Evolutionary conservation across 1,140 invertebrate species (phyloP).

Genomic region (Eubasilissa regina): DNA sequence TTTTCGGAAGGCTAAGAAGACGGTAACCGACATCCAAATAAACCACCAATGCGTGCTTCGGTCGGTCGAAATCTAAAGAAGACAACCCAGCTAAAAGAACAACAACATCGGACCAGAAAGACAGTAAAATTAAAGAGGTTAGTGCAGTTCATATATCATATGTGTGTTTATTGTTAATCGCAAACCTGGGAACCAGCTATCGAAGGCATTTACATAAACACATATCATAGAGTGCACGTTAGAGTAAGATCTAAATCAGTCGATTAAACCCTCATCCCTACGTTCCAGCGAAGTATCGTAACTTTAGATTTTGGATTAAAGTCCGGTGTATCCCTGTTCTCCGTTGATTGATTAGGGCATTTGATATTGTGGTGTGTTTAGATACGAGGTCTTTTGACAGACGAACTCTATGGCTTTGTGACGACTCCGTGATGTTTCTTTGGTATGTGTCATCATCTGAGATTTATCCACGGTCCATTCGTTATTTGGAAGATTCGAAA

Average conservation of each 20-base stretch:
- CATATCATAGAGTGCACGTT: too few relatives aligned
- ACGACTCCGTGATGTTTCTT: conserved; percentile 18
- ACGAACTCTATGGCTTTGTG: conserved; percentile 8
- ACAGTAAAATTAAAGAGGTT: too few relatives aligned
- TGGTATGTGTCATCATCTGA: conserved; percentile 29
- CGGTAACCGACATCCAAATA: too few relatives aligned
- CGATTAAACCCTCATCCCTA: conserved; percentile 1
- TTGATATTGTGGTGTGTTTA: conserved; percentile 31
- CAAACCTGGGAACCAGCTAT: too few relatives aligned
- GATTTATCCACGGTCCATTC: conserved; percentile 14
- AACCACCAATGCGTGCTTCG: too few relatives aligned
- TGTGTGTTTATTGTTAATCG: too few relatives aligned
- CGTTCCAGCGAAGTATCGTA: neutral
- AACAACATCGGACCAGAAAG: too few relatives aligned
- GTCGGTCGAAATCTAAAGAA: too few relatives aligned
- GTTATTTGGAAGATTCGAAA: conserved; percentile 1
- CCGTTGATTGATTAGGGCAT: conserved; percentile 45
- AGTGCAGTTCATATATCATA: too few relatives aligned
- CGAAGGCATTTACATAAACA: too few relatives aligned
- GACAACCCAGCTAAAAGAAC: too few relatives aligned
- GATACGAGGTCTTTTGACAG: conserved; percentile 22
- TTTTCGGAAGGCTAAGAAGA: too few relatives aligned
- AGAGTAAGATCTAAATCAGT: conserved; percentile 36
- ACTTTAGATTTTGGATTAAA: conserved; percentile 37
- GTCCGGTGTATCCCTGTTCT: conserved; percentile 19